Conservation (phyloP, 2,888 invertebrate species). For the Drosophila suboccidentalis region DNA sequence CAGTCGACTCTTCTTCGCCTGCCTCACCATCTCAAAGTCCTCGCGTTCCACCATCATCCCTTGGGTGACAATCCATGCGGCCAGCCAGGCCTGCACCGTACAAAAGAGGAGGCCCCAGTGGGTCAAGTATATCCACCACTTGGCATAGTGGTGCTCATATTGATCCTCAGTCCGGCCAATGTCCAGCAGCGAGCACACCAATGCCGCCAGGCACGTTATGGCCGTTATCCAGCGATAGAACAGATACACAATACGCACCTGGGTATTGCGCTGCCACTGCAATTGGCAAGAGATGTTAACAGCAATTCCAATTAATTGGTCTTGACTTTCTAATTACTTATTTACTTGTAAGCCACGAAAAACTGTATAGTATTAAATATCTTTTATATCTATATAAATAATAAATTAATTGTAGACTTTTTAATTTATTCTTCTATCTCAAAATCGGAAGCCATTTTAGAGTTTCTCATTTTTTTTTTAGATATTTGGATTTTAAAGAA, state of each 20-base stretch:
- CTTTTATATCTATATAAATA: neutral
- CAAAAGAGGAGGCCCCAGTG: slow-evolving; percentile 85
- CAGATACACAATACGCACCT: slow-evolving; percentile 86
- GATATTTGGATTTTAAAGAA: too few species aligned
- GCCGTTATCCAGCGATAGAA: slow-evolving; percentile 86
- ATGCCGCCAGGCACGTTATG: slow-evolving; percentile 85
- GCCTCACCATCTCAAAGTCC: slow-evolving; percentile 85
- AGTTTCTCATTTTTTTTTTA: too few species aligned
- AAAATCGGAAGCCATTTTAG: too few species aligned
- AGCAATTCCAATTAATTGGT: neutral
- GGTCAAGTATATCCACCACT: slow-evolving; percentile 86
- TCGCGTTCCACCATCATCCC: slow-evolving; percentile 86
- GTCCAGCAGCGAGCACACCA: slow-evolving; percentile 85
- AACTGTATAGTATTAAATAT: neutral
- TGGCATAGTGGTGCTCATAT: slow-evolving; percentile 85
- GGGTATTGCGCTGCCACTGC: slow-evolving; percentile 86
- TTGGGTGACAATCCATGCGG: slow-evolving; percentile 86
- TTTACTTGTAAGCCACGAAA: neutral
- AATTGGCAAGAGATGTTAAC: neutral
- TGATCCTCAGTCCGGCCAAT: slow-evolving; percentile 86
- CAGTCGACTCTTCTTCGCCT: slow-evolving; percentile 85
- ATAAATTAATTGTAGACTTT: slow-evolving; percentile 1
- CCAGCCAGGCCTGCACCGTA: slow-evolving; percentile 85
- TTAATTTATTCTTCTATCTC: neutral
- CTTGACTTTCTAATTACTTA: neutral